A percentile compares a stretch with the other conserved stretches of the same genome.
Conservation (phyloP, 2,888 invertebrate species). For the Phasia obesa region DNA sequence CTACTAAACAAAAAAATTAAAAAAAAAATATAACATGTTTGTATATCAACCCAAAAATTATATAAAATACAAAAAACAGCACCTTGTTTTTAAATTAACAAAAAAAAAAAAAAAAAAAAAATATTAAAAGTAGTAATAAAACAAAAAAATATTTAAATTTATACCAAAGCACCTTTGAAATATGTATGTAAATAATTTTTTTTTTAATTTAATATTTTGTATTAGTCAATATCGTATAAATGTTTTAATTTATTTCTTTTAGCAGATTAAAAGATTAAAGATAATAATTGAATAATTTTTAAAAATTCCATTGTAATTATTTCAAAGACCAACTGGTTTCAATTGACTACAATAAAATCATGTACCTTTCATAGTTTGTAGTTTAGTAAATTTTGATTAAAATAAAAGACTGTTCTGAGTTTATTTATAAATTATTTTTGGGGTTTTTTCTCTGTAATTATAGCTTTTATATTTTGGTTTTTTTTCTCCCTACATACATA, state of each 20-base stretch:
- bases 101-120: slow-evolving; percentile 16
- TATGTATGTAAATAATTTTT: slow-evolving; percentile 27
- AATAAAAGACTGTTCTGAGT: slow-evolving; percentile 56
- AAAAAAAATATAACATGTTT: slow-evolving; percentile 71
- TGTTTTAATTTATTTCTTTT: slow-evolving; percentile 19
- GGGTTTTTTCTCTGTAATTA: slow-evolving; percentile 1
- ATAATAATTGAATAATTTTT: too few species aligned
- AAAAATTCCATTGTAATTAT: background rate
- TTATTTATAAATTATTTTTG: slow-evolving; percentile 10
- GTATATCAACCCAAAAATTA: slow-evolving; percentile 69
- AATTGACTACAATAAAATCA: slow-evolving; percentile 13
- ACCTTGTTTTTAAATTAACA: slow-evolving; percentile 43
- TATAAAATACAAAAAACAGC: slow-evolving; percentile 64
- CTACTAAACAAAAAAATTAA: slow-evolving; percentile 68
- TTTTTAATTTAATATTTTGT: slow-evolving; percentile 40
- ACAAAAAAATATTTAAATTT: slow-evolving; percentile 51
- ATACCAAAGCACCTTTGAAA: slow-evolving; percentile 68
- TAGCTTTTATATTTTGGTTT: slow-evolving; percentile 15
- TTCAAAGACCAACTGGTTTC: slow-evolving; percentile 10
- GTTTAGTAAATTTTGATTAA: slow-evolving; percentile 57
- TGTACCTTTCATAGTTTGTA: slow-evolving; percentile 68
- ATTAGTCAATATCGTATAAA: slow-evolving; percentile 27
- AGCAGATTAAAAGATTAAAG: background rate
- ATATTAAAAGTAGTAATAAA: too few species aligned
- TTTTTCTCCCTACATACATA: background rate